Percentiles rank a stretch among this genome's conserved stretches.
Conservation (phyloP, 1,140 invertebrate species). For the Drosophila pachea region DNA sequence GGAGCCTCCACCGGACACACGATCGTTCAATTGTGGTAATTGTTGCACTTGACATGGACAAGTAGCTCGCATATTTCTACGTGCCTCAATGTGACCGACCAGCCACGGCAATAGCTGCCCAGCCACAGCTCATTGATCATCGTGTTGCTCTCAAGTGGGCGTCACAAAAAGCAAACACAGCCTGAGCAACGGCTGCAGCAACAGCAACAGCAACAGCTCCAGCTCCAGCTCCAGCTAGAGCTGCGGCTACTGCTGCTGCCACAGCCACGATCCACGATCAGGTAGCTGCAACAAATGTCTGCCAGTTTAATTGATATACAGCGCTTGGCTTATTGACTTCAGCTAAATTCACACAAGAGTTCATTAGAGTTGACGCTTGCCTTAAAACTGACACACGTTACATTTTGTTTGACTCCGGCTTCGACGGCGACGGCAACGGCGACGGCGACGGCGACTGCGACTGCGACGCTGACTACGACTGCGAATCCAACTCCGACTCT, state of each 20-base stretch:
- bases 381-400: conserved; percentile 78
- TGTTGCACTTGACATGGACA: conserved; percentile 56
- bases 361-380: conserved; percentile 78
- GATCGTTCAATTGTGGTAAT: conserved; percentile 58
- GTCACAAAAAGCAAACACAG: conserved; percentile 31
- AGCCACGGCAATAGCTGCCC: conserved; percentile 5
- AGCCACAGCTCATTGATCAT: conserved; percentile 47
- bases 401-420: conserved; percentile 57
- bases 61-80: conserved; percentile 48
- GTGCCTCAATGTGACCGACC: conserved; percentile 50
- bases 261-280: conserved; percentile 40
- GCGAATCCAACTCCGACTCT: conserved; percentile 39
- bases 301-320: conserved; percentile 78
- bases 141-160: conserved; percentile 49
- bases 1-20: conserved; percentile 33
- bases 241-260: background rate
- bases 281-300: conserved; percentile 43
- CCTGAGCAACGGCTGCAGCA: no score
- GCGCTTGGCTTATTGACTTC: conserved; percentile 60
- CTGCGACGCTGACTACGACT: conserved; percentile 22
- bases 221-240: no score
- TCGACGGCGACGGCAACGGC: conserved; percentile 30
- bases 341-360: conserved; percentile 77
- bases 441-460: conserved; percentile 39
- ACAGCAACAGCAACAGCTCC: no score